Percentiles rank a stretch among this genome's conserved stretches.
Evolutionary conservation across 1,140 invertebrate genomes (phyloP).

Genomic region (Brachystomella parvula): DNA sequence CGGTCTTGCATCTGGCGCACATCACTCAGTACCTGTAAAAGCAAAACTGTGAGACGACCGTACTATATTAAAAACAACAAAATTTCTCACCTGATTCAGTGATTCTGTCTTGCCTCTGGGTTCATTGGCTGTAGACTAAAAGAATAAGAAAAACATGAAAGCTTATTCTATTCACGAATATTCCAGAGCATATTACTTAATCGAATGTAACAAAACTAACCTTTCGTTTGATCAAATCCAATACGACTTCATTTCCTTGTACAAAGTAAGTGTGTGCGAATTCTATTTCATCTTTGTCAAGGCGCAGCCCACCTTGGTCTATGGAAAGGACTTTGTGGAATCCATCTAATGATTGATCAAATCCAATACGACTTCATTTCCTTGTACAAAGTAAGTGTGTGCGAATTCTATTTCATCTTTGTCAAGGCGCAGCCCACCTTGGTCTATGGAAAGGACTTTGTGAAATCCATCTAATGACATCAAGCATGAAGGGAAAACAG

Average conservation of each 20-base stretch:
- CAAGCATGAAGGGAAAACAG: no score
- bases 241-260: conserved; percentile 69
- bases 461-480: conserved; percentile 93
- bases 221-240: conserved; percentile 91
- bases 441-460: conserved; percentile 85
- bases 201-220: no score
- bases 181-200: no score
- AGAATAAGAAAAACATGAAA: no score
- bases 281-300: conserved; percentile 85
- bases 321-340: conserved; percentile 93
- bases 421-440: conserved; percentile 71
- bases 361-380: conserved; percentile 72
- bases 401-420: conserved; percentile 93
- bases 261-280: conserved; percentile 94
- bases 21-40: conserved; percentile 69
- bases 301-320: conserved; percentile 73
- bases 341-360: conserved; percentile 91
- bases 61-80: not conserved
- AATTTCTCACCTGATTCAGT: conserved; percentile 28
- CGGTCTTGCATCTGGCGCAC: conserved; percentile 78
- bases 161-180: no score
- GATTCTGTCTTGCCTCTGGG: conserved; percentile 22
- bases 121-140: conserved; percentile 35
- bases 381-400: conserved; percentile 85
- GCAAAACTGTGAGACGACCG: not conserved